Base-by-base conservation (phyloP, 2,888 invertebrate species). In the Glaucopsyche alexis region DNA sequence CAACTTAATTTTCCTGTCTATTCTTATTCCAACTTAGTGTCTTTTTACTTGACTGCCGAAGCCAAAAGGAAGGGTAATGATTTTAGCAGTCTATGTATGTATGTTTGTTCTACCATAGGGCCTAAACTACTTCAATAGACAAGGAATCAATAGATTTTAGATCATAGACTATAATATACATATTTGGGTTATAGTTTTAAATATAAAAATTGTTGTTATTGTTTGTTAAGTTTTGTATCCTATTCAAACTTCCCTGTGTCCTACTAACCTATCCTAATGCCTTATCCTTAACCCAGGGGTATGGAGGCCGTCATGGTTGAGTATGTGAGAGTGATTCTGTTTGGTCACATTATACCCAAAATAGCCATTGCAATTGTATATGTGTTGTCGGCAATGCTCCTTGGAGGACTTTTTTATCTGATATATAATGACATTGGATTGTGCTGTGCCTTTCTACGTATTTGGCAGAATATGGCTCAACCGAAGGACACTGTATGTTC, bases 371-470 rank as follows among this genome's bases (percentile, higher is more conserved):
- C 85, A 0, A 74, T 94, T 0, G 93, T 97, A 0, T 95, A 96
- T 81, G 78, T 93, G 0, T 72, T 96, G 0, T 96, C 79, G 6
- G 76, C 74, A 0, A 60, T 80, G 45, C 81, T 85, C 80, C 79
- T 83, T 77, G 80, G 84, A 79, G 84, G 83, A 77, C 82, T 84
- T 82, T 95, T 96, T 80, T 79, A 93, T 0, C 73, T 96, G 0
- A 96, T 96, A 93, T 98, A 7, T 82, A 79, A 79, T 73, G 79
- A 87, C 81, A 95, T 96, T 76, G 98, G 98, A 38, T 88, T 98
- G 75, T 94, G 95, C 38, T 80, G 86, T 16, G 94, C 95, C 0
- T 93, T 96, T 71, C 95, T 95, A 86, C 94, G 95, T 83, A 90
- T 96, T 45, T 97, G 97, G 97, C 79, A 81, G 72, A 88, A 87